Base-by-base conservation (phyloP, 1,140 invertebrate genomes). In the Pemphigus obesinymphae region DNA sequence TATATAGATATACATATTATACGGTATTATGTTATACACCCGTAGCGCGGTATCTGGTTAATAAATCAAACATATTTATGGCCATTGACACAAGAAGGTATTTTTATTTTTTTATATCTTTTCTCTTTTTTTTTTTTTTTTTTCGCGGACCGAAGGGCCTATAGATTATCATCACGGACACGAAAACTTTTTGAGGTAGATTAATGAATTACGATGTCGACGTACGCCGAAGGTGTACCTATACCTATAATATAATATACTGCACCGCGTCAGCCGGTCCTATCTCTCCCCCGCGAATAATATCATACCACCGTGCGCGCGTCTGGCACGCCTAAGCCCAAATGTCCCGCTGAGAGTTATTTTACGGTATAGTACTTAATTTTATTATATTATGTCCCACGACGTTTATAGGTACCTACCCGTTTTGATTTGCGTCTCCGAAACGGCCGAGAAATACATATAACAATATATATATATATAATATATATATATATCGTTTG, bases 31-130 rank as follows among this genome's bases (percentile, higher is more conserved):
- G n/a, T n/a, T n/a, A n/a, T n/a, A n/a, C n/a, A n/a, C n/a, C n/a
- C n/a, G n/a, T n/a, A n/a, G n/a, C n/a, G 5, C 1, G 7, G 31
- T 66, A 66, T 40, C 63, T 66, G 31, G 34, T 66, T 40, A 43
- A 70, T 70, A 70, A 70, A 70, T 70, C 68, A 70, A 26, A 45
- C 68, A 26, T 70, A 70, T 70, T 70, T 70, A 70, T 70, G 40
- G 40, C 68, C 68, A 26, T 43, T 43, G 68, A 45, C 68, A 13
- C 68, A 15, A 17, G 40, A 45, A 70, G 37, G 40, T 45, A 70
- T 70, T 70, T 40, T 58, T 13, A 8, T 58, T 58, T 58, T 8
- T 53, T 53, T 50, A 17, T 40, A 5, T 40, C 37, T 40, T 40
- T 40, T 8, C 8, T 40, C 8, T 5, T n/a, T n/a, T n/a, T 23